Conservation (phyloP, 2,797 vertebrate genomes). For the Spea hammondii region DNA sequence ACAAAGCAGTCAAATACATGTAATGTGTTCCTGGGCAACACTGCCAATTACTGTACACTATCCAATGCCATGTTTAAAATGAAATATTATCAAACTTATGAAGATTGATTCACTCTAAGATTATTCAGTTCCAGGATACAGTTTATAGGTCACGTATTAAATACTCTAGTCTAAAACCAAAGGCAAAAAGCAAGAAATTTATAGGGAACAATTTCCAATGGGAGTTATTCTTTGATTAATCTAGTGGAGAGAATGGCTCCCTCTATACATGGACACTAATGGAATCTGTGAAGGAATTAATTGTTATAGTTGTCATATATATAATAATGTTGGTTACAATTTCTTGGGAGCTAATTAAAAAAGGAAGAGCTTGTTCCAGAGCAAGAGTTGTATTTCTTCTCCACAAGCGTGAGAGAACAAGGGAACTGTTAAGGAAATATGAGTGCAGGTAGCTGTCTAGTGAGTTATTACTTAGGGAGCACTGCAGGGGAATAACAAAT, state of each 20-base stretch:
- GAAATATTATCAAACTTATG: background rate
- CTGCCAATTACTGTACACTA: background rate
- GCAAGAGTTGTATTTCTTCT: constrained; percentile 37
- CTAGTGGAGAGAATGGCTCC: constrained; percentile 22
- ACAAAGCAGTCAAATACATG: no score
- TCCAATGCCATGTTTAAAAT: background rate
- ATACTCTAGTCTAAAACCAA: background rate
- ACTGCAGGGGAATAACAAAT: constrained; percentile 41
- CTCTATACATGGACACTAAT: constrained; percentile 36
- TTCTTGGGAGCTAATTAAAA: constrained; percentile 45
- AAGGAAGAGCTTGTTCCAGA: constrained; percentile 21
- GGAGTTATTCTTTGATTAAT: constrained; percentile 31
- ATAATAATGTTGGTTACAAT: constrained; percentile 32
- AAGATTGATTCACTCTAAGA: background rate
- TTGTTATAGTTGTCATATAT: constrained; percentile 33
- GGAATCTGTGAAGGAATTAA: constrained; percentile 26
- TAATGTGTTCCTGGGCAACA: background rate
- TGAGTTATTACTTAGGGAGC: constrained; percentile 43
- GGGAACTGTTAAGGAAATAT: constrained; percentile 45
- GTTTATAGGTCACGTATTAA: constrained; percentile 9
- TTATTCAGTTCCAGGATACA: background rate
- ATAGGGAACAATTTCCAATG: constrained; percentile 1
- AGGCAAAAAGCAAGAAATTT: constrained; percentile 3
- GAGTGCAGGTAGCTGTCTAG: constrained; percentile 34
- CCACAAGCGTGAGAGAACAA: constrained; percentile 26